These are phyloP conservation scores for Chrysocyon brachyurus DNA, from an alignment of 2,797 vertebrate genomes.

Conservation along the genomic window DNA sequence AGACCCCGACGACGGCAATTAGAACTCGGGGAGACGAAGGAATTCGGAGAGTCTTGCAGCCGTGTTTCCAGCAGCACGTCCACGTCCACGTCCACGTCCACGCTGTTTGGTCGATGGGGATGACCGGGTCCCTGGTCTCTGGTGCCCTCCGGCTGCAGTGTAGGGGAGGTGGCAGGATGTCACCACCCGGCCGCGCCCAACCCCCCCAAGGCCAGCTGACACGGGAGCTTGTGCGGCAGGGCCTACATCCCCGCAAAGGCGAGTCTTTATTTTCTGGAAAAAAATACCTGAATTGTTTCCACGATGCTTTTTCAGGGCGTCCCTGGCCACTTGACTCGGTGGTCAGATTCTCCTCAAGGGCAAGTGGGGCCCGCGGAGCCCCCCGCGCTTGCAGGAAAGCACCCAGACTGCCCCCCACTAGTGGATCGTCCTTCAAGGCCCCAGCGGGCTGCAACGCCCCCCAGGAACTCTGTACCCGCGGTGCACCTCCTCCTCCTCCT, in stretches of 20 bases:
- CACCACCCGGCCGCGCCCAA: no score
- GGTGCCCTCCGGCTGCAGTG: not conserved
- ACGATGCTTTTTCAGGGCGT: not conserved
- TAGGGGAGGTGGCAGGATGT: not conserved
- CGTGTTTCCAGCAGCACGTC: not conserved
- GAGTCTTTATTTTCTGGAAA: not conserved
- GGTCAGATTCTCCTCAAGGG: not conserved
- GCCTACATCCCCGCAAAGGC: not conserved
- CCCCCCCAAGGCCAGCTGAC: no score
- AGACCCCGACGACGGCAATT: not conserved
- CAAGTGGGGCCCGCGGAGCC: not conserved
- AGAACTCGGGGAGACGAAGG: not conserved
- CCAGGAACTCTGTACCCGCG: no score
- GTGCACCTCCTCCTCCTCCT: no score
- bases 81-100: not conserved
- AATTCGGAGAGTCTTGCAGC: not conserved
- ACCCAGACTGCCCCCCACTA: no score
- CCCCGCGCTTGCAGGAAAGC: not conserved
- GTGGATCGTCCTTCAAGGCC: not conserved
- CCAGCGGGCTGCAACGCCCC: no score
- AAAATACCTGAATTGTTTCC: not conserved
- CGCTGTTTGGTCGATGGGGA: not conserved
- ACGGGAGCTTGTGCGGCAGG: not conserved
- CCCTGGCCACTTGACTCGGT: no score
- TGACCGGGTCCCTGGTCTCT: not conserved